Percentiles rank a stretch among this genome's conserved stretches.
phyloP scores from a whole-genome alignment of 35 echinoderm and acorn worm species.

The Hemicentrotus pulcherrimus region DNA sequence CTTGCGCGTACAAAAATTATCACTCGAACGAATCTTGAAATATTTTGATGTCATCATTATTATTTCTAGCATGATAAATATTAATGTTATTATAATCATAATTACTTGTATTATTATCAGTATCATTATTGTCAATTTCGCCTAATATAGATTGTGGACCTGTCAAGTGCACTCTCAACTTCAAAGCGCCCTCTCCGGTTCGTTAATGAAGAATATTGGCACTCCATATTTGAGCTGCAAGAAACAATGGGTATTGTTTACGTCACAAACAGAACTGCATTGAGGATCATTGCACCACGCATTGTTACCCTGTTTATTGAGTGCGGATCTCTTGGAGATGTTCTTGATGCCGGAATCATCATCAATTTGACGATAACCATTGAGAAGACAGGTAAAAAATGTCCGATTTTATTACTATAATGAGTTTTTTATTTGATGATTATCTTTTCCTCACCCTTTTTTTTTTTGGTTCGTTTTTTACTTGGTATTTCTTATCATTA shows the following conservation, averaged over 20 bases:
- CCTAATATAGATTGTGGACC: background rate
- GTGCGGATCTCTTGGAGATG: background rate
- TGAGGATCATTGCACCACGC: background rate
- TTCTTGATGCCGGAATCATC: background rate
- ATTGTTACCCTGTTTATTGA: background rate
- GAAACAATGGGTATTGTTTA: conserved; percentile 29
- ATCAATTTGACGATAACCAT: background rate
- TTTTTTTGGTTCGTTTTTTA: no score
- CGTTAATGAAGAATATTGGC: background rate
- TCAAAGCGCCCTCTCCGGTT: background rate
- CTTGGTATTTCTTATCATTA: no score
- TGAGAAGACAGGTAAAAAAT: background rate
- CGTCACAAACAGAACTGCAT: conserved; percentile 5
- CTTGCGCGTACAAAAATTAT: no score
- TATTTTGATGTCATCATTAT: no score
- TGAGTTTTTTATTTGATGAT: no score
- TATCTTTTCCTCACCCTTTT: no score
- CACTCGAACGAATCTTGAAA: no score
- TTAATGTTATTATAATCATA: background rate
- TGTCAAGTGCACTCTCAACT: background rate
- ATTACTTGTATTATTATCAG: no score
- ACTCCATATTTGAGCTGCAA: conserved; percentile 1
- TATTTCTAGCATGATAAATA: background rate
- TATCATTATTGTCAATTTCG: background rate
- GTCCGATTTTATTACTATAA: no score